Conservation (phyloP, 2,113 vertebrate species). For the Macquaria ambigua region DNA sequence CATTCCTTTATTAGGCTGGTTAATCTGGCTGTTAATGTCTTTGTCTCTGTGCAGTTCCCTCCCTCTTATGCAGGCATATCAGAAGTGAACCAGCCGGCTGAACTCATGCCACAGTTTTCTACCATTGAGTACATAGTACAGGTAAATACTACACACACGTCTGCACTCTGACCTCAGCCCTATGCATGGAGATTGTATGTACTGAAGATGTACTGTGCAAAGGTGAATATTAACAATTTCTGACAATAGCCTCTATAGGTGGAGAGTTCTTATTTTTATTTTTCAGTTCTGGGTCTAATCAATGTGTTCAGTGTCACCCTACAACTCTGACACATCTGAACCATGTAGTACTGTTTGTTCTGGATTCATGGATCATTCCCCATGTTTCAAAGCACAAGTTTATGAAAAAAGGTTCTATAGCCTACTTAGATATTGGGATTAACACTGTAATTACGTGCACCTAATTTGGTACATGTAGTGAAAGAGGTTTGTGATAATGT, state of each 20-base stretch:
- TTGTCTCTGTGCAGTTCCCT: constrained; percentile 89
- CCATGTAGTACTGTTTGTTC: not conserved
- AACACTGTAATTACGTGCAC: no score
- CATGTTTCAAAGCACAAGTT: no score
- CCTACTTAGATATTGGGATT: not conserved
- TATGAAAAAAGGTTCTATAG: not conserved
- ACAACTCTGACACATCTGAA: not conserved
- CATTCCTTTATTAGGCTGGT: constrained; percentile 29
- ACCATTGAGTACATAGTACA: constrained; percentile 98
- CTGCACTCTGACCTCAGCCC: constrained; percentile 41
- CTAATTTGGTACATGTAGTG: not conserved
- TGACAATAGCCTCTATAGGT: not conserved
- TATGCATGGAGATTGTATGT: constrained; percentile 18
- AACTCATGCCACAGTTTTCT: constrained; percentile 98
- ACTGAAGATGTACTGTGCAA: constrained; percentile 28
- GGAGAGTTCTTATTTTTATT: not conserved
- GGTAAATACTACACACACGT: constrained; percentile 83
- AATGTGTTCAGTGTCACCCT: not conserved
- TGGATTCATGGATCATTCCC: not conserved
- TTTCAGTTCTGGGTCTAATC: not conserved
- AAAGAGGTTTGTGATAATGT: not conserved
- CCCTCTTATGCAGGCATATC: constrained; percentile 96
- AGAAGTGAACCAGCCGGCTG: constrained; percentile 96
- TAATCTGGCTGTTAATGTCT: constrained; percentile 14
- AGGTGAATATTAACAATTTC: constrained; percentile 21